Percentiles rank a stretch among this genome's conserved stretches.
phyloP scores from a whole-genome alignment of 2,113 vertebrate species.

The Mesembrinibis cayennensis region DNA sequence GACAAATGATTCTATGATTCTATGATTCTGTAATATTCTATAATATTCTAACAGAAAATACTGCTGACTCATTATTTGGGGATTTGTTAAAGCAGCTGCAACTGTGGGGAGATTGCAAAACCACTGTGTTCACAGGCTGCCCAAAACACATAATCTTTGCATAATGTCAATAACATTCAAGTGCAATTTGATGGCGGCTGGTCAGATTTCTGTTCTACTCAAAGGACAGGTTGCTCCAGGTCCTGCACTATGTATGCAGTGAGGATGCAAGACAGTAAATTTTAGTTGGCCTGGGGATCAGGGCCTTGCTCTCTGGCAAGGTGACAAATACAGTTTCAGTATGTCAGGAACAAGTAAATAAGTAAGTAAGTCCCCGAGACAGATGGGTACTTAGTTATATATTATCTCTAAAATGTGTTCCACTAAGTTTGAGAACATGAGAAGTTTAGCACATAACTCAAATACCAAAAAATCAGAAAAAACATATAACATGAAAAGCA shows the following conservation, averaged over 20 bases:
- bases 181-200: background rate
- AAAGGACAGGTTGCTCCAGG: background rate
- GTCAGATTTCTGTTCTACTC: background rate
- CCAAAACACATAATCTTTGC: background rate
- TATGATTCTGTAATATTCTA: background rate
- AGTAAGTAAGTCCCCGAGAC: background rate
- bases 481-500: background rate
- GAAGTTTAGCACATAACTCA: background rate
- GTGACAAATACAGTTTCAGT: background rate
- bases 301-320: background rate
- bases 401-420: background rate
- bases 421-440: background rate
- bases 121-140: background rate
- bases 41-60: background rate
- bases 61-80: background rate
- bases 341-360: background rate
- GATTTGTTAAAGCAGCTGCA: background rate
- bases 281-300: background rate
- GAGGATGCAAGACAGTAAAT: background rate
- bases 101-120: background rate
- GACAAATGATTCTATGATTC: no score
- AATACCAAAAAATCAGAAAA: background rate
- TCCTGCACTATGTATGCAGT: background rate
- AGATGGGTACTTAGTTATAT: background rate
- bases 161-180: background rate